A percentile compares a stretch with the other conserved stretches of the same genome.
phyloP scores from a whole-genome alignment of 2,888 invertebrate species.

The Thera britannica region DNA sequence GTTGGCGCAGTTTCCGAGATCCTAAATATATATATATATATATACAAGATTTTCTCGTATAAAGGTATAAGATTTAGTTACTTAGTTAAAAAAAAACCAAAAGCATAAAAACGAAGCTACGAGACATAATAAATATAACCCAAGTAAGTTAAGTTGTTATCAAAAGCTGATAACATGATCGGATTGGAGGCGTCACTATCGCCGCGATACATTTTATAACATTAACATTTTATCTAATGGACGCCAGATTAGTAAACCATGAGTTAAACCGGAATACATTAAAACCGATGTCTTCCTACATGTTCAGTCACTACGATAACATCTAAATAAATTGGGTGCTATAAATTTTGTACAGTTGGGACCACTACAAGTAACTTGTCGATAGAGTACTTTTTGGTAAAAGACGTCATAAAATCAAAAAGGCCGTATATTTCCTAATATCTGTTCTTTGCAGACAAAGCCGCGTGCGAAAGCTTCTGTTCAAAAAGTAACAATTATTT shows the following conservation, averaged over 20 bases:
- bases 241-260: conserved; percentile 41
- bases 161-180: conserved; percentile 39
- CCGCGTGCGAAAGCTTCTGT: no score
- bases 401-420: no score
- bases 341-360: conserved; percentile 12
- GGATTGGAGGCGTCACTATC: conserved; percentile 38
- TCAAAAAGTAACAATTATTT: no score
- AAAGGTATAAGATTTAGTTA: not conserved
- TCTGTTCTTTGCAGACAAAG: no score
- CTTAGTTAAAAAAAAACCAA: not conserved
- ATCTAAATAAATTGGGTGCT: conserved; percentile 24
- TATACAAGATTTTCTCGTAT: no score
- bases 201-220: conserved; percentile 38
- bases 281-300: conserved; percentile 41
- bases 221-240: conserved; percentile 42
- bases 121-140: conserved; percentile 22
- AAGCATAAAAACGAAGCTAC: not conserved
- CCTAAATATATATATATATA: no score
- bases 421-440: no score
- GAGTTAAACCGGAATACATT: conserved; percentile 40
- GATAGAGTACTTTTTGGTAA: not conserved
- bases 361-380: not conserved
- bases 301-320: conserved; percentile 32
- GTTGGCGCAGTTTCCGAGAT: no score
- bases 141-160: conserved; percentile 38